phyloP scores from a whole-genome alignment of 2,797 vertebrate species.

The Pipistrellus nathusii region DNA sequence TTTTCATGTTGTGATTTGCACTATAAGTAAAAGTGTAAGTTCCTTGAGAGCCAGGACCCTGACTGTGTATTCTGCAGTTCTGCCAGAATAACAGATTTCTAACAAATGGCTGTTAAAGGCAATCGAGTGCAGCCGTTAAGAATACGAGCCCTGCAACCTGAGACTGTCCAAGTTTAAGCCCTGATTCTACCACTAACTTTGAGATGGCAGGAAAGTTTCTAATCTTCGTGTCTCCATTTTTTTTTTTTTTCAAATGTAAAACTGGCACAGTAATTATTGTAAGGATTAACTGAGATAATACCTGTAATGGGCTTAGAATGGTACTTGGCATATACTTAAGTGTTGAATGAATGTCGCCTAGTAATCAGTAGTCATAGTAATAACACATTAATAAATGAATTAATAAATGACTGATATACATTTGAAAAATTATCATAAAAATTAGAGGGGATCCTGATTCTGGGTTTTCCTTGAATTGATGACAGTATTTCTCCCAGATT shows the following conservation, averaged over 20 bases:
- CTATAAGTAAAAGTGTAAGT: background rate
- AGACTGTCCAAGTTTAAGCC: background rate
- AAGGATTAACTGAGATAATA: background rate
- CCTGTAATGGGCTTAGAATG: background rate
- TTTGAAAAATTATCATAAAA: background rate
- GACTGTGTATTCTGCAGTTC: background rate
- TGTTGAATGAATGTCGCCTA: background rate
- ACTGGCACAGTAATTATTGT: background rate
- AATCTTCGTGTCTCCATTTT: background rate
- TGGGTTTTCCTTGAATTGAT: background rate
- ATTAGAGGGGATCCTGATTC: background rate
- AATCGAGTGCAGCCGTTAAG: background rate
- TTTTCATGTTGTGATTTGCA: conserved; percentile 19
- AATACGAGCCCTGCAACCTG: background rate
- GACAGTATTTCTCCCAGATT: conserved; percentile 6
- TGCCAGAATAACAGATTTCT: background rate
- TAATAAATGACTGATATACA: background rate
- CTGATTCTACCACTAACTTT: background rate
- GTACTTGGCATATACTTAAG: background rate
- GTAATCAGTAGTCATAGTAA: background rate
- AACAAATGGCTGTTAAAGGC: background rate
- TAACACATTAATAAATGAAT: background rate
- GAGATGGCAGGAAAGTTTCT: background rate
- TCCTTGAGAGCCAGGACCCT: background rate
- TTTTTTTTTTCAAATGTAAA: background rate